Percentiles rank a stretch among this genome's conserved stretches.
These are phyloP conservation scores for Drosophila truncata DNA, from an alignment of 1,140 invertebrate species.

Conservation along the genomic window DNA sequence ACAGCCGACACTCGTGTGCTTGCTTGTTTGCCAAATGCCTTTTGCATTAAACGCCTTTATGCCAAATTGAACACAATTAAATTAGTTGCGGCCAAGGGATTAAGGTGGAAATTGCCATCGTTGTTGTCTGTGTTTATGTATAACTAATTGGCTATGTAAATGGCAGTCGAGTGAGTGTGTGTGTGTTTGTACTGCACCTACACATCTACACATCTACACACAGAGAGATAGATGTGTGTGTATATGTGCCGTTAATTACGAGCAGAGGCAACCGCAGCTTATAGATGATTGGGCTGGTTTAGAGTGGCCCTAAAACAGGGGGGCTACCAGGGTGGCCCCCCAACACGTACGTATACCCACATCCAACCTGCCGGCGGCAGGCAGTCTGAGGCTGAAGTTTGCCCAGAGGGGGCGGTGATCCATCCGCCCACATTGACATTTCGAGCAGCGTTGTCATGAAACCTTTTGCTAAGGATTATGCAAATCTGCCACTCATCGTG, in stretches of 20 bases:
- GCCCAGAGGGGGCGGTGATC: conserved; percentile 18
- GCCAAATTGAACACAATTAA: conserved; percentile 83
- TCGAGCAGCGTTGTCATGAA: conserved; percentile 80
- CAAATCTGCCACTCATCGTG: conserved; percentile 81
- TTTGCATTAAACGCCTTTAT: conserved; percentile 77
- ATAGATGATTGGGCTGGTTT: conserved; percentile 52
- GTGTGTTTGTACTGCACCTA: conserved; percentile 19
- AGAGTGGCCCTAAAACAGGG: conserved; percentile 16
- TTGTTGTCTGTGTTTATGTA: conserved; percentile 71
- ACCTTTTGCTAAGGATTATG: conserved; percentile 82
- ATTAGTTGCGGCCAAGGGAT: conserved; percentile 81
- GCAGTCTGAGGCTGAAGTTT: conserved; percentile 37
- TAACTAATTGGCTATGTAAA: conserved; percentile 83
- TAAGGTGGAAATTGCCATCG: conserved; percentile 68
- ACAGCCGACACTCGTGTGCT: conserved; percentile 4
- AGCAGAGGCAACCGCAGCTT: conserved; percentile 67
- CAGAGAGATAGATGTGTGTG: not conserved
- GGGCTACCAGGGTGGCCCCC: conserved; percentile 1
- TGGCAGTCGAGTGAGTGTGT: conserved; percentile 57
- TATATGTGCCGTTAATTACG: conserved; percentile 69
- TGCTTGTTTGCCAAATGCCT: conserved; percentile 54
- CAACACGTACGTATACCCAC: not conserved
- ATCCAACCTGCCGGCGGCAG: not conserved
- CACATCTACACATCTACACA: not conserved
- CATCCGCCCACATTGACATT: conserved; percentile 73